A percentile compares a stretch with the other conserved stretches of the same genome.
phyloP scores from a whole-genome alignment of 1,140 invertebrate species.

The Hylyphantes graminicola region DNA sequence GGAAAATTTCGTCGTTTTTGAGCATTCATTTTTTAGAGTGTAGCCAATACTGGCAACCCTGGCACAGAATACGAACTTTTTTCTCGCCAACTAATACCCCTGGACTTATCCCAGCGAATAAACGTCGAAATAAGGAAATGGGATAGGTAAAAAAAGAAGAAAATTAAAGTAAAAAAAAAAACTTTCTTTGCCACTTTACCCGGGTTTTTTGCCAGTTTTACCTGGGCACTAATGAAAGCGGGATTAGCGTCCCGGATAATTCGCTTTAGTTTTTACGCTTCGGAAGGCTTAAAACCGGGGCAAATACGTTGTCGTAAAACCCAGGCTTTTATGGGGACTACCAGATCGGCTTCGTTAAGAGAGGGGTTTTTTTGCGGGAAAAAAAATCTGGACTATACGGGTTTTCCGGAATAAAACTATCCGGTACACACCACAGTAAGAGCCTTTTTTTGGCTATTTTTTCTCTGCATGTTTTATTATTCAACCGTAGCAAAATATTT shows the following conservation, averaged over 20 bases:
- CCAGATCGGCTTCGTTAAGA: neutral
- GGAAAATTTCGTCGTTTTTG: no score
- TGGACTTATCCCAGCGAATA: neutral
- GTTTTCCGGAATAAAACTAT: no score
- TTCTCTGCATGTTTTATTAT: no score
- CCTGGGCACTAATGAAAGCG: slow-evolving; percentile 10
- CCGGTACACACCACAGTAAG: no score
- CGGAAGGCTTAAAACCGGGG: slow-evolving; percentile 17
- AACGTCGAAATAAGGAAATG: neutral
- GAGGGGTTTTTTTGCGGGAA: no score
- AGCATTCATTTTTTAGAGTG: no score
- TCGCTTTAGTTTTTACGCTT: slow-evolving; percentile 32
- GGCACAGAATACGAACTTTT: no score
- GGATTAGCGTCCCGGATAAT: slow-evolving; percentile 26
- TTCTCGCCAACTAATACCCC: neutral
- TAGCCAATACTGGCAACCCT: no score
- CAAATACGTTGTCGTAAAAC: slow-evolving; percentile 7
- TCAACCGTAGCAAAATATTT: no score
- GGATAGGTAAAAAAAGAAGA: neutral
- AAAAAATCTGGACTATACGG: no score
- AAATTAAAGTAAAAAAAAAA: neutral
- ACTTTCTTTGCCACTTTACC: no score
- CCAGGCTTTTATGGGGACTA: slow-evolving; percentile 11
- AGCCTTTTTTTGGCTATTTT: no score
- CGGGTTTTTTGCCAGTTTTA: neutral